These are phyloP conservation scores for Poeciliopsis occidentalis DNA, from an alignment of 2,113 vertebrate species.

Conservation along the genomic window DNA sequence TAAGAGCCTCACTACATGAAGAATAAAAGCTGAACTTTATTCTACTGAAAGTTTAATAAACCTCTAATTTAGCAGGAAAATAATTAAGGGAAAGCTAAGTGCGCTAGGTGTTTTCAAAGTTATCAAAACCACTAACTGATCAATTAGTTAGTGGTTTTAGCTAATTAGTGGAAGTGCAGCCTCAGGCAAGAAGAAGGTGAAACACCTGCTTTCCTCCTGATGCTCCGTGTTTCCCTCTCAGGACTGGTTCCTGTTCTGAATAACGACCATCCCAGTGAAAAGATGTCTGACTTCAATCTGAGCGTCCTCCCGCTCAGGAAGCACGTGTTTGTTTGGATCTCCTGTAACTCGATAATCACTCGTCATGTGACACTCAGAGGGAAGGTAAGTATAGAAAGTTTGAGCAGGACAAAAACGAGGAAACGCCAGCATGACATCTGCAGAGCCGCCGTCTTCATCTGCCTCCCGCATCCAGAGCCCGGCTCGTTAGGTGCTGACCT, in stretches of 20 bases:
- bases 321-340: background rate
- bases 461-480: constrained; percentile 7
- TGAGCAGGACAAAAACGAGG: background rate
- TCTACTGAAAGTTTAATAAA: too few species aligned
- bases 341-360: background rate
- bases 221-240: background rate
- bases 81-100: too few species aligned
- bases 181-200: too few species aligned
- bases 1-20: too few species aligned
- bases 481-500: constrained; percentile 20
- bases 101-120: too few species aligned
- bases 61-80: too few species aligned
- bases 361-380: constrained; percentile 20
- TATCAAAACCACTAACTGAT: too few species aligned
- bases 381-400: constrained; percentile 46
- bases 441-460: background rate
- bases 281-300: background rate
- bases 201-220: background rate
- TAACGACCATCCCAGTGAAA: background rate
- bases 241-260: background rate
- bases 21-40: too few species aligned
- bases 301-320: background rate
- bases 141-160: background rate
- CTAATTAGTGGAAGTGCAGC: background rate
- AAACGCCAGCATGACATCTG: background rate